Evolutionary conservation across 2,113 vertebrate species (phyloP).

Genomic region (Holacanthus passer): DNA sequence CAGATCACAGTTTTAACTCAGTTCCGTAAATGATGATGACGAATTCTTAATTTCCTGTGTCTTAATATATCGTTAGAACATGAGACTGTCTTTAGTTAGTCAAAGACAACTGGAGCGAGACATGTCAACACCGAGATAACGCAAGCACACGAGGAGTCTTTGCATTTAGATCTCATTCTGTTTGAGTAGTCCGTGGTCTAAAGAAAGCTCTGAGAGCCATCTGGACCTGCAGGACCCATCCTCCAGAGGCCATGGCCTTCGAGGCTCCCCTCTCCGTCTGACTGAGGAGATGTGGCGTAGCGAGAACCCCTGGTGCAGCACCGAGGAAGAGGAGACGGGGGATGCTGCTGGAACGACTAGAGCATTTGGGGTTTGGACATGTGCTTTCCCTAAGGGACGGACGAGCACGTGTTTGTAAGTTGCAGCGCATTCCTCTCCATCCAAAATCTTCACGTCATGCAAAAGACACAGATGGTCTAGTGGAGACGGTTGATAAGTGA

Average conservation of each 20-base stretch:
- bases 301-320: conserved; percentile 58
- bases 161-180: conserved; percentile 41
- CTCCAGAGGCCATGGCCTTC: conserved; percentile 55
- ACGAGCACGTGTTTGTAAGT: conserved; percentile 71
- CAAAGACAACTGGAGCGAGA: not conserved
- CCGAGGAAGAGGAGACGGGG: conserved; percentile 56
- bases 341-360: conserved; percentile 68
- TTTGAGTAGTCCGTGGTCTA: conserved; percentile 43
- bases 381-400: conserved; percentile 73
- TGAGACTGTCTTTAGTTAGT: not conserved
- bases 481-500: conserved; percentile 33
- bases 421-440: conserved; percentile 32
- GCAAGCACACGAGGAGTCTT: conserved; percentile 8
- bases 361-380: conserved; percentile 76
- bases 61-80: not conserved
- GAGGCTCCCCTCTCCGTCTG: conserved; percentile 57
- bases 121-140: not conserved
- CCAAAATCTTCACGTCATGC: conserved; percentile 51
- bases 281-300: conserved; percentile 73
- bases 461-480: conserved; percentile 56
- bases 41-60: not conserved
- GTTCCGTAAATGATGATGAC: not conserved
- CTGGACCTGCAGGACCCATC: conserved; percentile 58
- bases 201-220: conserved; percentile 61
- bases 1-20: conserved; percentile 17